phyloP scores from a whole-genome alignment of 92 coral and sea anemone species.

The Paragorgia papillata region DNA sequence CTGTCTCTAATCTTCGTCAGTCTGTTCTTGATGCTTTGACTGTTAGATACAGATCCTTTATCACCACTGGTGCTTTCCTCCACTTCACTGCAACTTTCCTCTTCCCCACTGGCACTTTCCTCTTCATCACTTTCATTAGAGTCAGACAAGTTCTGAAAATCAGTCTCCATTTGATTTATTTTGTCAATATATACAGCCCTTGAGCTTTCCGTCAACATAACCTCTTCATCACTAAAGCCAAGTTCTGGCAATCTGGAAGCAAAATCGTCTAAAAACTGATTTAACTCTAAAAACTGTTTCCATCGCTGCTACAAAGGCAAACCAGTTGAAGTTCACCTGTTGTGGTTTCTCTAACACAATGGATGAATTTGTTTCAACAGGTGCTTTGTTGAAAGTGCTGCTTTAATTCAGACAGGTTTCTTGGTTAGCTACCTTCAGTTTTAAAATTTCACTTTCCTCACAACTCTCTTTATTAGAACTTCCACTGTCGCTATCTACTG shows the following conservation, averaged over 20 bases:
- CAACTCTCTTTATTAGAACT: slow-evolving; percentile 18
- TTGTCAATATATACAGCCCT: slow-evolving; percentile 40
- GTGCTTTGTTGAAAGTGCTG: slow-evolving; percentile 1
- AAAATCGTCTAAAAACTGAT: slow-evolving; percentile 45
- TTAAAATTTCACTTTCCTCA: slow-evolving; percentile 6
- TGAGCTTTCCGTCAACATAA: slow-evolving; percentile 45
- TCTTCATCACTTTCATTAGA: slow-evolving; percentile 35
- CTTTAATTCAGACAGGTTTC: slow-evolving; percentile 2
- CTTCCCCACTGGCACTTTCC: too few relatives aligned
- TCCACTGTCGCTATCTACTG: slow-evolving; percentile 41
- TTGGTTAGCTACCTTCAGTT: neutral
- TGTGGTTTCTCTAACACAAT: too few relatives aligned
- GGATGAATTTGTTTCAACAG: slow-evolving; percentile 24
- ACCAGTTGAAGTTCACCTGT: too few relatives aligned
- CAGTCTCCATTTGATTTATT: slow-evolving; percentile 36
- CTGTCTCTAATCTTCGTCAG: slow-evolving; percentile 29
- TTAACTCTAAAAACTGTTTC: slow-evolving; percentile 29
- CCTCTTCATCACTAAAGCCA: too few relatives aligned
- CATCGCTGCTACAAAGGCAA: slow-evolving; percentile 41
- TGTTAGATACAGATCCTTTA: neutral
- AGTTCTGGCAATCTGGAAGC: slow-evolving; percentile 40
- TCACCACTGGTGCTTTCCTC: too few relatives aligned
- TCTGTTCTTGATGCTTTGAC: slow-evolving; percentile 27
- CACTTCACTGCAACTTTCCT: too few relatives aligned
- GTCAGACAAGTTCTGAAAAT: slow-evolving; percentile 12